phyloP scores from a whole-genome alignment of 2,888 invertebrate genomes.

The Zele albiditarsus region DNA sequence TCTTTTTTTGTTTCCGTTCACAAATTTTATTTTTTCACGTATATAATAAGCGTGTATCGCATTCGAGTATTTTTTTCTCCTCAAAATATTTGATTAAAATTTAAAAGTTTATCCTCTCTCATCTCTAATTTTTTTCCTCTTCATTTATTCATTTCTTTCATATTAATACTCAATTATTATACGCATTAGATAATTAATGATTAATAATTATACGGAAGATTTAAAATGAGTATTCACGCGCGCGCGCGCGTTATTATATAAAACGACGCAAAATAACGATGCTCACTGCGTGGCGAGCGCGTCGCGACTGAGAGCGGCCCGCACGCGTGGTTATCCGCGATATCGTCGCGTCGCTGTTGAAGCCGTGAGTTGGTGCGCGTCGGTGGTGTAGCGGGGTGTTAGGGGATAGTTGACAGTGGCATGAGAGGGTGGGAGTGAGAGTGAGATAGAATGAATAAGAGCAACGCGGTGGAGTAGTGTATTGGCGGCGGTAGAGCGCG shows the following conservation, averaged over 20 bases:
- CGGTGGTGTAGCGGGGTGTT: slow-evolving; percentile 50
- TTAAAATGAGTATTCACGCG: slow-evolving; percentile 26
- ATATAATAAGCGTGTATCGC: not conserved
- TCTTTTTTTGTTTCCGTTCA: not conserved
- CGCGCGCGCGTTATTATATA: slow-evolving; percentile 54
- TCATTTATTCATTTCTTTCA: not conserved
- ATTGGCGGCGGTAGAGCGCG: slow-evolving; percentile 18
- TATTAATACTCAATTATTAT: not conserved
- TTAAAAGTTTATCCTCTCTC: not conserved
- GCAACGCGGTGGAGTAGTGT: slow-evolving; percentile 2
- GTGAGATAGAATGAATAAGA: slow-evolving; percentile 54
- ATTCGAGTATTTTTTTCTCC: not conserved
- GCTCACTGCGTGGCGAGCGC: slow-evolving; percentile 72
- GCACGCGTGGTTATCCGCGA: slow-evolving; percentile 64
- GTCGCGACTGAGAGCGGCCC: slow-evolving; percentile 72
- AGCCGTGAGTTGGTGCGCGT: slow-evolving; percentile 41
- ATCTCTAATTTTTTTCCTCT: no score
- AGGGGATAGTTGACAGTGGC: slow-evolving; percentile 35
- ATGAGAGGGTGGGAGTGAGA: slow-evolving; percentile 48
- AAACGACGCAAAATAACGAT: slow-evolving; percentile 55
- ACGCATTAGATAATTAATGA: not conserved
- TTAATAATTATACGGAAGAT: slow-evolving; percentile 3
- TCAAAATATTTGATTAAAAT: not conserved
- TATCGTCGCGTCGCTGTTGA: slow-evolving; percentile 51
- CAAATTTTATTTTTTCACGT: not conserved